Evolutionary conservation across 2,888 invertebrate genomes (phyloP).

Genomic region (Melipona beecheii): DNA sequence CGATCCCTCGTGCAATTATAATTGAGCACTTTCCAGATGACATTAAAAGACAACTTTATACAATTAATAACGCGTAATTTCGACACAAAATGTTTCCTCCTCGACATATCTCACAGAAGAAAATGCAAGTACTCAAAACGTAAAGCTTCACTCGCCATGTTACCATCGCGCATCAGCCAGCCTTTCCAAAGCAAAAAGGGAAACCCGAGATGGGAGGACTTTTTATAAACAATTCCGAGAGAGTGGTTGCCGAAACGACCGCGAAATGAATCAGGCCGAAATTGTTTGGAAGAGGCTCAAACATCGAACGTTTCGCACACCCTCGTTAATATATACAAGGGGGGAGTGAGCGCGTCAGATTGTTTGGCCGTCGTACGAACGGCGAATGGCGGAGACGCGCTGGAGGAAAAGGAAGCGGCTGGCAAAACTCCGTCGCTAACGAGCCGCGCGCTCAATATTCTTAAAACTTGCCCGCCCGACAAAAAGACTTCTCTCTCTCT

Average conservation of each 20-base stretch:
- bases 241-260: slow-evolving; percentile 47
- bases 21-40: too few relatives aligned
- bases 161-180: too few relatives aligned
- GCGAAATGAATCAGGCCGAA: slow-evolving; percentile 51
- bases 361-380: slow-evolving; percentile 57
- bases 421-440: slow-evolving; percentile 54
- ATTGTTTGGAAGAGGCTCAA: slow-evolving; percentile 37
- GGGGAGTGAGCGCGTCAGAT: slow-evolving; percentile 40
- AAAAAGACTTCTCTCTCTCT: slow-evolving; percentile 42
- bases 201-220: not conserved
- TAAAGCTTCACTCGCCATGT: too few relatives aligned
- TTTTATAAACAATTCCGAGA: slow-evolving; percentile 44
- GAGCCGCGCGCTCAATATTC: slow-evolving; percentile 53
- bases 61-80: too few relatives aligned
- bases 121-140: too few relatives aligned
- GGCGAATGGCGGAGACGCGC: slow-evolving; percentile 20
- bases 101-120: too few relatives aligned
- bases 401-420: slow-evolving; percentile 35
- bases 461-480: slow-evolving; percentile 48
- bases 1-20: too few relatives aligned
- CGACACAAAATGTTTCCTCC: too few relatives aligned
- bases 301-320: slow-evolving; percentile 54
- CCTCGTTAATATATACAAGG: slow-evolving; percentile 64
- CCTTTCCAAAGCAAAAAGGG: too few relatives aligned
- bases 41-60: too few relatives aligned